Base-by-base conservation (phyloP, 2,113 vertebrate species). In the Azemiops feae region DNA sequence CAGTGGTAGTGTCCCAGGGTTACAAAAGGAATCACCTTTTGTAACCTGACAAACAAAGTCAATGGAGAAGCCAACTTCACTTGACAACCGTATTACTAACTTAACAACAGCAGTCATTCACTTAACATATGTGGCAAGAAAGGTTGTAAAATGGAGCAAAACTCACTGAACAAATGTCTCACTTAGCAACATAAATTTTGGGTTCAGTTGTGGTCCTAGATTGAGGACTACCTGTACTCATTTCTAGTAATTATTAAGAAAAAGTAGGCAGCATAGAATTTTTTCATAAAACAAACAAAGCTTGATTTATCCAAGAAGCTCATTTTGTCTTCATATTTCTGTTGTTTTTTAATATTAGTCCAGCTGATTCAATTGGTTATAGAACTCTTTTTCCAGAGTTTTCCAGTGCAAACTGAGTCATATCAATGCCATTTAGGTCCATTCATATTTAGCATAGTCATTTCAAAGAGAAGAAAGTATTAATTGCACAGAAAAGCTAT, bases 351-450 rank as follows among this genome's bases (percentile, higher is more conserved):
- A 11, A 87, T 85, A 12, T 30, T 30, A 2, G 60, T 23, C 2
- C 34, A 43, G 50, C 18, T 58, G 53, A 39, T 81, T 47, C 30
- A 30, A 1, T 39, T 39, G 7, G n/a, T 25, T 92, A 12, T 2
- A 14, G 23, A 39, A 43, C 43, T 50, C 53, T 11, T 87, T 87
- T 88, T 8, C 25, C 22, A 85, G 53, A 53, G 11, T 43, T 60
- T 90, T 92, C 86, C 53, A 22, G 8, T 81, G 54, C 55, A 64
- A 58, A 60, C 88, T 55, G 9, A 58, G 69, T 1, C 39, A 11
- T 5, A 7, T 43, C 81, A 96, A 87, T 91, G 23, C 39, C 22
- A 90, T 86, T 50, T 25, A 91, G 74, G 94, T 89, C 81, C 50
- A 45, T 55, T 90, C 74, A 27, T 2, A 0, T 10, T 90, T 69